Conservation (phyloP, 2,888 invertebrate species). For the Pherbina coryleti region DNA sequence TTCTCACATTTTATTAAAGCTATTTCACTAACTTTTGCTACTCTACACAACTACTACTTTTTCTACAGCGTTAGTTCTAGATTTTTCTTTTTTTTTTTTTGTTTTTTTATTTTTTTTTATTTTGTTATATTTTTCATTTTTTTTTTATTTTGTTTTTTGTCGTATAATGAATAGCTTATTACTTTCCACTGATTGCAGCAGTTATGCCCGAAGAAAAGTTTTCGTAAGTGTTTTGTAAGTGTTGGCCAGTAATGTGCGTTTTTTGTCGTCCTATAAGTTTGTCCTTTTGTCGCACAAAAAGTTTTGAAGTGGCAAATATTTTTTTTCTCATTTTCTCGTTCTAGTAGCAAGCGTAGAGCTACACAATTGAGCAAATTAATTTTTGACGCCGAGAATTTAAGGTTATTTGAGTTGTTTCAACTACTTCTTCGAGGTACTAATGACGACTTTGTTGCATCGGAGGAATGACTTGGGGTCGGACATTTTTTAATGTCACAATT, state of each 20-base stretch:
- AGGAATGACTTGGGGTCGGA: no score
- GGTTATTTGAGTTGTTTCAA: slow-evolving; percentile 55
- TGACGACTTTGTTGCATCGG: slow-evolving; percentile 9
- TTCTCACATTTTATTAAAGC: not conserved
- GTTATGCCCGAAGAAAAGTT: not conserved
- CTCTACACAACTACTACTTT: not conserved
- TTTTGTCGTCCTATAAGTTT: not conserved
- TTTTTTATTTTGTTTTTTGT: not conserved
- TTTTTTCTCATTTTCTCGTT: not conserved
- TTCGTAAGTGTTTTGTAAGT: not conserved
- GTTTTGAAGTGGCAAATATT: not conserved
- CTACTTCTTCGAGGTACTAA: not conserved
- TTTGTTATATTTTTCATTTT: not conserved
- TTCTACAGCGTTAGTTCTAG: not conserved
- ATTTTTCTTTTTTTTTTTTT: not conserved
- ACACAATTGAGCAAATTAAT: slow-evolving; percentile 54
- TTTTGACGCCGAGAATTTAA: slow-evolving; percentile 65
- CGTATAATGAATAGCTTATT: not conserved
- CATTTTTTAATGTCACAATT: no score
- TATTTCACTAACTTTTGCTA: not conserved
- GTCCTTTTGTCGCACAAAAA: not conserved
- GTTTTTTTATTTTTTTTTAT: no score
- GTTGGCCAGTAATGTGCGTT: not conserved
- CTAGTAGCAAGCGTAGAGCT: slow-evolving; percentile 19
- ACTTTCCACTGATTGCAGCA: not conserved